Percentiles rank a stretch among this genome's conserved stretches.
These are phyloP conservation scores for Euwallacea fornicatus DNA, from an alignment of 1,140 invertebrate species.

Conservation along the genomic window DNA sequence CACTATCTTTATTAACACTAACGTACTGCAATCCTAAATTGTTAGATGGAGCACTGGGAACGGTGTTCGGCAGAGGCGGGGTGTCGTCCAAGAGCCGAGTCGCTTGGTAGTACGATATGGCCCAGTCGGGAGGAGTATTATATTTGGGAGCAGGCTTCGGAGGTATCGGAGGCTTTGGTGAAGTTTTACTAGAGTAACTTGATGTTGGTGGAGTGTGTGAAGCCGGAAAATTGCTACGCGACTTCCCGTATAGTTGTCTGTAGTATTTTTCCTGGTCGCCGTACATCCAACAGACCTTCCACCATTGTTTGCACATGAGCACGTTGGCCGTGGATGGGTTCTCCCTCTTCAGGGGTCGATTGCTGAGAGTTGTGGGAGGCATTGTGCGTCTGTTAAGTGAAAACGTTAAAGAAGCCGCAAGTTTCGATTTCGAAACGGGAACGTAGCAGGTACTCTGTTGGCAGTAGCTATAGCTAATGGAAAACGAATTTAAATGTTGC, in stretches of 20 bases:
- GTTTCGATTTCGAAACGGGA: neutral
- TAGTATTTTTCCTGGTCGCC: conserved; percentile 83
- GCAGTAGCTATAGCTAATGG: neutral
- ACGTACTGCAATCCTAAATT: conserved; percentile 1
- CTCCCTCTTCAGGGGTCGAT: conserved; percentile 44
- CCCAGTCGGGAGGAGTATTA: conserved; percentile 14
- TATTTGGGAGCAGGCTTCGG: conserved; percentile 3
- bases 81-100: conserved; percentile 20
- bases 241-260: conserved; percentile 73
- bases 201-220: neutral
- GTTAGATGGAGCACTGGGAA: conserved; percentile 1
- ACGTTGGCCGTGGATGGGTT: conserved; percentile 61
- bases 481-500: no score
- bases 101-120: conserved; percentile 23
- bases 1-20: conserved; percentile 3
- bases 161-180: neutral
- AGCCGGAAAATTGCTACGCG: conserved; percentile 39
- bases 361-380: conserved; percentile 37
- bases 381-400: conserved; percentile 17
- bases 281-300: conserved; percentile 85
- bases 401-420: neutral
- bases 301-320: conserved; percentile 83
- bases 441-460: conserved; percentile 19
- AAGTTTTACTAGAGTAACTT: conserved; percentile 8
- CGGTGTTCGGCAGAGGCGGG: neutral